Evolutionary conservation across 2,888 invertebrate genomes (phyloP).

Genomic region (Eulithis prunata): DNA sequence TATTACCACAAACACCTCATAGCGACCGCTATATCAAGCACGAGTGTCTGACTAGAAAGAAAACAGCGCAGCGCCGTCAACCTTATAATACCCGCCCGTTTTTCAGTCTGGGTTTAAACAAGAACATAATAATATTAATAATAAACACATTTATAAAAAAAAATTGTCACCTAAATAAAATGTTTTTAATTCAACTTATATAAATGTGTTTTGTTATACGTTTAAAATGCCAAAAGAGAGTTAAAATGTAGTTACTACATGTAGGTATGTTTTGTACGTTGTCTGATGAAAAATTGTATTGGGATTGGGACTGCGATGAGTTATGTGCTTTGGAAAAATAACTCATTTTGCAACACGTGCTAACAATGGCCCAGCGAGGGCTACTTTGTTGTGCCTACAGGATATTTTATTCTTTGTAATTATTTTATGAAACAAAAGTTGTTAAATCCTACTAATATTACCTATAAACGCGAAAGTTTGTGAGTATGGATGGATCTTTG

Average conservation of each 20-base stretch:
- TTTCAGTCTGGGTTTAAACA: too few species aligned
- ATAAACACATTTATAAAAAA: too few species aligned
- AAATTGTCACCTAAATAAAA: not conserved
- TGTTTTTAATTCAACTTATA: not conserved
- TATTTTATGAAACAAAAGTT: conserved; percentile 28
- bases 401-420: conserved; percentile 42
- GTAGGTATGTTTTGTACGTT: conserved; percentile 5
- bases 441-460: too few species aligned
- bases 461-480: too few species aligned
- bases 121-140: too few species aligned
- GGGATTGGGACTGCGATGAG: conserved; percentile 58
- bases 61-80: too few species aligned
- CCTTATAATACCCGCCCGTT: too few species aligned
- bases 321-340: conserved; percentile 61
- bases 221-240: not conserved
- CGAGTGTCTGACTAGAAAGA: too few species aligned
- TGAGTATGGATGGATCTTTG: too few species aligned
- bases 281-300: conserved; percentile 51
- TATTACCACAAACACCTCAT: too few species aligned
- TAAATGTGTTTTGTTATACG: not conserved
- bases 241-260: not conserved
- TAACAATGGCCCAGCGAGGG: conserved; percentile 55
- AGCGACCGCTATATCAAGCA: too few species aligned
- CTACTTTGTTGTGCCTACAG: conserved; percentile 47
- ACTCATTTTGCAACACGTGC: conserved; percentile 63